phyloP scores from a whole-genome alignment of 2,888 invertebrate species.

The Drosophila kuntzei region DNA sequence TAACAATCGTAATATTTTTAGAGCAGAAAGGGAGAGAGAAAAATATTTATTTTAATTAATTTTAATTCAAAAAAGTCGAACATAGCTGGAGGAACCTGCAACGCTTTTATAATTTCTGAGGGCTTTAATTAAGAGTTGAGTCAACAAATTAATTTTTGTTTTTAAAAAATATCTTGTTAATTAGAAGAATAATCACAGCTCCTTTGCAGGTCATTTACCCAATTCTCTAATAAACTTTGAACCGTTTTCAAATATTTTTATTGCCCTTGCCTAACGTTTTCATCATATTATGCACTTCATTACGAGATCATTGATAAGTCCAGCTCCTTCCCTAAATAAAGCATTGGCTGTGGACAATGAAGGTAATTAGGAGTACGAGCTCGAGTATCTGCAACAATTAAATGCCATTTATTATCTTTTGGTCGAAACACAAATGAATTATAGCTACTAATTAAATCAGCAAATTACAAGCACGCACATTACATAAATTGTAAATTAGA shows the following conservation, averaged over 20 bases:
- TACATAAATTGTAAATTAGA: conserved; percentile 73
- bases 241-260: neutral
- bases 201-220: neutral
- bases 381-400: conserved; percentile 64
- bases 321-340: conserved; percentile 24
- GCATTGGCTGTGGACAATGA: conserved; percentile 31
- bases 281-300: conserved; percentile 63
- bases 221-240: neutral
- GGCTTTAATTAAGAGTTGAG: neutral
- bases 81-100: no score
- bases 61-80: no score
- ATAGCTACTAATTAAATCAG: conserved; percentile 77
- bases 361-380: conserved; percentile 49
- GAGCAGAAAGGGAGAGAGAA: no score
- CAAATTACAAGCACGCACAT: conserved; percentile 79
- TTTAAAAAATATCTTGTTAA: neutral
- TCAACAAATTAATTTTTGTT: neutral
- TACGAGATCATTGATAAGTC: conserved; percentile 69
- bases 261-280: conserved; percentile 21
- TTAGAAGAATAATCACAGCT: neutral
- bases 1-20: no score
- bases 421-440: conserved; percentile 67
- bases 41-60: no score
- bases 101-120: neutral
- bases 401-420: conserved; percentile 76